Base-by-base conservation (phyloP, 1,140 invertebrate genomes). In the Solenopsis invicta region DNA sequence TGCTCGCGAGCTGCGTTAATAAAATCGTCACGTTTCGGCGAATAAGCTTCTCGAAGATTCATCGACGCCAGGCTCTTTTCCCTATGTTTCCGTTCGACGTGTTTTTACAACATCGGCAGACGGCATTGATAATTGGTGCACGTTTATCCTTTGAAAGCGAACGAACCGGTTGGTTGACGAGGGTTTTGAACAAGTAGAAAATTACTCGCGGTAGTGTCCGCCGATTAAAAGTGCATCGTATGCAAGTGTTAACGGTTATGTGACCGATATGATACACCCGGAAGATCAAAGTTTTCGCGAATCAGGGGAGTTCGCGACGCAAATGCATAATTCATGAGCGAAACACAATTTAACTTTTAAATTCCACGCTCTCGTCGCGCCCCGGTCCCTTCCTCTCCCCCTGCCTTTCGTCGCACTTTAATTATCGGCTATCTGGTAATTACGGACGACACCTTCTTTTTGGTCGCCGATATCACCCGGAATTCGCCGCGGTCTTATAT, bases 321-420 rank as follows among this genome's bases (percentile, higher is more conserved):
- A 50, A 41, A 87, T 92, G 80, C 88, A 92, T 93, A 89, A 92
- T 93, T 92, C 88, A 90, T 88, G 85, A 90, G 86, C 66, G 89
- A 93, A 87, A 87, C 85, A 88, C 88, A 92, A 92, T 92, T 92
- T 91, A 92, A 92, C 91, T 92, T 92, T 89, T 88, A 91, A 92
- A 92, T 91, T 89, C 76, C 78, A 61, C 76, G 81, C 45, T 67
- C 71, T 52, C 72, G 24, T 8, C 0, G 4, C 41, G 8, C 41
- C 4, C 29, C 37, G 41, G 13, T 41, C 10, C 21, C 75, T 34
- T 66, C 29, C 13, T n/a, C 45, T 21, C 21, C 29, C 18, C 18
- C 75, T 37, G 10, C 21, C 34, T 18, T 72, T 69, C 75, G 45
- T 71, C 86, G 78, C 66, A 85, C 85, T 80, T 92, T 92, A 92